Evolutionary conservation across 2,888 invertebrate genomes (phyloP).

Genomic region (Caenorhabditis auriculariae): DNA sequence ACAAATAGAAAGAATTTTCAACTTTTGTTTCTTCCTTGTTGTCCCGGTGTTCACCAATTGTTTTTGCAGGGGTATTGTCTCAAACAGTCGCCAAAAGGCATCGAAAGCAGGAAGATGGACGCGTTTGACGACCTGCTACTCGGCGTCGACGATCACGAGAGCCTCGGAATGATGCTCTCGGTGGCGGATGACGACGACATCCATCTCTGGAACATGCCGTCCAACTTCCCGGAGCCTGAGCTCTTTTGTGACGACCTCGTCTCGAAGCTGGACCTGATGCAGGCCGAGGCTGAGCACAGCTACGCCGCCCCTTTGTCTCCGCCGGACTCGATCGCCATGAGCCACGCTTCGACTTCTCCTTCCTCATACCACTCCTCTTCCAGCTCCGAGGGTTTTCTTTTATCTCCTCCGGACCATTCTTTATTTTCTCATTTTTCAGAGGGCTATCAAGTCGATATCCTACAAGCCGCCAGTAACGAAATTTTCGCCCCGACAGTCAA

Average conservation of each 20-base stretch:
- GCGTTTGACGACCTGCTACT: slow-evolving; percentile 2
- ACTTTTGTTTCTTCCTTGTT: no score
- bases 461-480: slow-evolving; percentile 22
- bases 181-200: slow-evolving; percentile 1
- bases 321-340: slow-evolving; percentile 14
- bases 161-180: slow-evolving; percentile 3
- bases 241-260: slow-evolving; percentile 3
- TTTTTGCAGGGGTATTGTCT: no score
- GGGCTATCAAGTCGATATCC: slow-evolving; percentile 15
- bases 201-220: no score
- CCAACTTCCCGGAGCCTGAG: no score
- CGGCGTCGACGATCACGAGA: not conserved
- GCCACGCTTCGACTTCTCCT: slow-evolving; percentile 21
- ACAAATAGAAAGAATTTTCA: no score
- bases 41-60: no score
- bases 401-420: no score
- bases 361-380: slow-evolving; percentile 26
- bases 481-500: slow-evolving; percentile 6
- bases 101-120: no score
- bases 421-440: not conserved
- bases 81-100: no score
- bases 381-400: slow-evolving; percentile 11
- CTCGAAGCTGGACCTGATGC: not conserved
- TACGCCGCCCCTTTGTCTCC: slow-evolving; percentile 22
- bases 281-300: slow-evolving; percentile 7